phyloP scores from a whole-genome alignment of 2,797 vertebrate species.

The Gallirallus australis region DNA sequence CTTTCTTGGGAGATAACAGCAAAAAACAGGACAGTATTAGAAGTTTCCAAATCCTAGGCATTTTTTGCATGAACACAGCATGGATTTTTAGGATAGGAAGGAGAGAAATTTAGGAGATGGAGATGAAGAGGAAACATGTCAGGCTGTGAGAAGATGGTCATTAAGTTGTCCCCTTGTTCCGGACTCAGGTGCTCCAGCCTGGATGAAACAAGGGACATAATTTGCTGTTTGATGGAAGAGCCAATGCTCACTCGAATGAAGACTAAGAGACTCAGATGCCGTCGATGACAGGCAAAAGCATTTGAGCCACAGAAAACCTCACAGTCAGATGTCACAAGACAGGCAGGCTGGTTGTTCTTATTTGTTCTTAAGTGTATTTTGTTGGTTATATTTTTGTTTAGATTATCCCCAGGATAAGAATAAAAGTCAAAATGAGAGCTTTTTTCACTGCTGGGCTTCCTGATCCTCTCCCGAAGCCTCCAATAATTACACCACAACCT shows the following conservation, averaged over 20 bases:
- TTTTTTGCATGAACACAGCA: not conserved
- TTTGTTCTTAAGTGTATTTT: not conserved
- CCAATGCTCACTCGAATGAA: not conserved
- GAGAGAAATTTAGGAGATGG: not conserved
- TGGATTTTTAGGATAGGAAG: not conserved
- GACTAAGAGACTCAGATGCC: not conserved
- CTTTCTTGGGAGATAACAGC: not conserved
- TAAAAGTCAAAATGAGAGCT: constrained; percentile 11
- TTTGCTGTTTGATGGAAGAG: not conserved
- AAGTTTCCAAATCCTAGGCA: not conserved
- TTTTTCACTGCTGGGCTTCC: not conserved
- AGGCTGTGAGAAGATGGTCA: not conserved
- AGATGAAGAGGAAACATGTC: not conserved
- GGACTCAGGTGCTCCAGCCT: not conserved
- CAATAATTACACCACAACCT: not conserved
- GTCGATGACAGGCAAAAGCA: not conserved
- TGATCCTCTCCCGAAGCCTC: not conserved
- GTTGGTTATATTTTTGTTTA: constrained; percentile 11
- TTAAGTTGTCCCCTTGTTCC: not conserved
- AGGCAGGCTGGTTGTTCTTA: not conserved
- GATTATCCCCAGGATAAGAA: constrained; percentile 32
- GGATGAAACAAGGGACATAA: not conserved
- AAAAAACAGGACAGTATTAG: not conserved
- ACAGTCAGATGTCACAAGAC: not conserved
- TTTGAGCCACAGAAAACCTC: not conserved